Evolutionary conservation across 2,113 vertebrate species (phyloP).

Genomic region (Panthera leo): DNA sequence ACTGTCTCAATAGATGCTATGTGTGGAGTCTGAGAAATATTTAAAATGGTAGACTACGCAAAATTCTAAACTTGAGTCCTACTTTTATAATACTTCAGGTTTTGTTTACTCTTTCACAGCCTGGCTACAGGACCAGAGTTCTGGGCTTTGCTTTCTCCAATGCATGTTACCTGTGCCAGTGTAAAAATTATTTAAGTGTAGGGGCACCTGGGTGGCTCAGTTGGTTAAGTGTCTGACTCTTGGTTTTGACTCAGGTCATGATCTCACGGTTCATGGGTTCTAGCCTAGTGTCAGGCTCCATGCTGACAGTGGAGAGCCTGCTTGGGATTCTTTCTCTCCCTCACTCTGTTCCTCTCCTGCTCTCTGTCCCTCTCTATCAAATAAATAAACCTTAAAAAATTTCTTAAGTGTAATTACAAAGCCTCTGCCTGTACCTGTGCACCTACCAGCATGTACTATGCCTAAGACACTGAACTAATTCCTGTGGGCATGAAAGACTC

Average conservation of each 20-base stretch:
- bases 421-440: neutral
- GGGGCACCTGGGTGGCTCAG: too few relatives aligned
- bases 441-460: neutral
- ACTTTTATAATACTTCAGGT: neutral
- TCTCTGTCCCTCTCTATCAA: too few relatives aligned
- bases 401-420: neutral
- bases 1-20: neutral
- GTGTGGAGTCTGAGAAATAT: neutral
- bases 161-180: neutral
- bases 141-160: neutral
- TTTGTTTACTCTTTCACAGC: neutral
- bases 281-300: too few relatives aligned
- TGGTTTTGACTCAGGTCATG: too few relatives aligned
- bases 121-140: neutral
- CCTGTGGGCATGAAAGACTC: neutral
- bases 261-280: too few relatives aligned
- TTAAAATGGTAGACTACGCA: neutral
- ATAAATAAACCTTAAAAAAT: neutral
- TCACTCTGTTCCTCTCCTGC: too few relatives aligned
- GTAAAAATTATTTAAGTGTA: neutral
- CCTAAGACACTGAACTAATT: neutral
- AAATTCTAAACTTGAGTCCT: neutral
- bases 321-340: too few relatives aligned
- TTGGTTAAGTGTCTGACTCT: too few relatives aligned
- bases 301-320: too few relatives aligned